Percentiles rank a stretch among this genome's conserved stretches.
These are phyloP conservation scores for Conops quadrifasciatus DNA, from an alignment of 2,888 invertebrate species.

Conservation along the genomic window DNA sequence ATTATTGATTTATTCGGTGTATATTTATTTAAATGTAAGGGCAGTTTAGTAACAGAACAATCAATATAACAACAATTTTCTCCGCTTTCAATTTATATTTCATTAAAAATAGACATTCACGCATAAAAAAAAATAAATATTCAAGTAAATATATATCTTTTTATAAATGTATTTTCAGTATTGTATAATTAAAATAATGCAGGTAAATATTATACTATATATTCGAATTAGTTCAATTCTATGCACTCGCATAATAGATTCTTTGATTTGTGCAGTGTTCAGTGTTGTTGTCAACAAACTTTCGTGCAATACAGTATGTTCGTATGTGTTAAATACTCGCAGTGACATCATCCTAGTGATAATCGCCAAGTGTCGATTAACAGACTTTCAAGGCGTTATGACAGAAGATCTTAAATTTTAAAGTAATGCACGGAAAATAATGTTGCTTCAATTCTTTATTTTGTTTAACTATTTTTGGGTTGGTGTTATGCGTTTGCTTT, in stretches of 20 bases:
- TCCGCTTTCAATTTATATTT: conserved; percentile 34
- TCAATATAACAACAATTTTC: conserved; percentile 43
- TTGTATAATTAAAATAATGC: conserved; percentile 41
- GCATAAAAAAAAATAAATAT: conserved; percentile 33
- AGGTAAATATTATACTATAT: conserved; percentile 39
- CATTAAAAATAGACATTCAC: conserved; percentile 36
- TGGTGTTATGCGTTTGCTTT: neutral
- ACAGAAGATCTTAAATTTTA: too few species aligned
- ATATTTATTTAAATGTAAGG: conserved; percentile 41
- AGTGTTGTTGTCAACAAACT: neutral
- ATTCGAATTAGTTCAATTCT: conserved; percentile 35
- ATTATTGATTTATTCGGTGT: conserved; percentile 38
- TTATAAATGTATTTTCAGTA: conserved; percentile 30
- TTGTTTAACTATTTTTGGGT: too few species aligned
- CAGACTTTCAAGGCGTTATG: too few species aligned
- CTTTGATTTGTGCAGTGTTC: conserved; percentile 28
- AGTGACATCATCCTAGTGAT: too few species aligned
- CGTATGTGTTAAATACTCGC: neutral
- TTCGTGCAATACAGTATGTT: neutral
- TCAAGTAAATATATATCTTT: conserved; percentile 36
- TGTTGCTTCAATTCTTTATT: neutral
- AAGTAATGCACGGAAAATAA: too few species aligned
- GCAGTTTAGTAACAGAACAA: conserved; percentile 54
- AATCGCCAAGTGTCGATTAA: too few species aligned
- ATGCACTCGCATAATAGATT: conserved; percentile 16